Conservation (phyloP, 2,888 invertebrate species). For the Drosophila quinaria region DNA sequence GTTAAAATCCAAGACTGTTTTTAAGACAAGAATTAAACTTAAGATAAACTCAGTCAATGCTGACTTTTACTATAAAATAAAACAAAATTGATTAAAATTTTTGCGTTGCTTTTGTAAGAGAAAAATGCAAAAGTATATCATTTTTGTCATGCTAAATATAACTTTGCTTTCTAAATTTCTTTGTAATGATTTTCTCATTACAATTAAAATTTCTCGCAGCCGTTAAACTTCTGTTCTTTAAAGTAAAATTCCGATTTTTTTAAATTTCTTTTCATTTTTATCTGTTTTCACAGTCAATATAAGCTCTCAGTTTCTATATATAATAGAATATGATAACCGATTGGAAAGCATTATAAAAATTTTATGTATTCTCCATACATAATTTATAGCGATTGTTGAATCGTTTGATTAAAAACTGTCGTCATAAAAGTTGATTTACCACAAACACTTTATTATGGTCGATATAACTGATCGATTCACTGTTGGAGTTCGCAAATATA, state of each 20-base stretch:
- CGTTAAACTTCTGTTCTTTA: background rate
- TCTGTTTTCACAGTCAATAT: background rate
- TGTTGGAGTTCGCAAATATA: background rate
- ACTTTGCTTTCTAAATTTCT: background rate
- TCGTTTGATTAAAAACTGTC: background rate
- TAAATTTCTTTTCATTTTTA: too few species aligned
- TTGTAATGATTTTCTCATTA: background rate
- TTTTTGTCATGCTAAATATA: background rate
- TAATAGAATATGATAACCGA: too few species aligned
- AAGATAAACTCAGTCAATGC: background rate
- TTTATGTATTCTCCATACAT: background rate
- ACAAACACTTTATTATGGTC: background rate
- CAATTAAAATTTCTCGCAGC: background rate
- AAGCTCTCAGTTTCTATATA: background rate
- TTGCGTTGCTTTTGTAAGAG: too few species aligned
- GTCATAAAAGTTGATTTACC: background rate
- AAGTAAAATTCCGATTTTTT: background rate
- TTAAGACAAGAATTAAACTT: background rate
- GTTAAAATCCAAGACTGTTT: too few species aligned
- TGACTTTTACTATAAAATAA: too few species aligned
- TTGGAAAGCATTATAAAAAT: too few species aligned
- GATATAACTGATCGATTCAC: background rate
- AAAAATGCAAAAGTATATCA: too few species aligned
- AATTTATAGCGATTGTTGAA: background rate
- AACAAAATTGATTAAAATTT: background rate